These are phyloP conservation scores for Drosophila sucinea DNA, from an alignment of 1,140 invertebrate genomes.

Conservation along the genomic window DNA sequence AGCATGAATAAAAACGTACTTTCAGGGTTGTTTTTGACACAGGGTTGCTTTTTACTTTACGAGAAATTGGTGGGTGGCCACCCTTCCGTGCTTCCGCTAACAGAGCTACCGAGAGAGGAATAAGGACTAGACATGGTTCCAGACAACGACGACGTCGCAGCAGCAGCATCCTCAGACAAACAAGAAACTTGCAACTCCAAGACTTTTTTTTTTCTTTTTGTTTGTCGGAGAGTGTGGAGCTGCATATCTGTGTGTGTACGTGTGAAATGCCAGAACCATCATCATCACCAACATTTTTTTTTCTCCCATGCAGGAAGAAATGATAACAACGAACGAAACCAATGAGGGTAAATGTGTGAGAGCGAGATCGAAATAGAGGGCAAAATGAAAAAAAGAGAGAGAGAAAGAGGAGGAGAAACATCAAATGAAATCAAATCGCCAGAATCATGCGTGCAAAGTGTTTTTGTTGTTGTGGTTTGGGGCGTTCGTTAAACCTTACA, in stretches of 20 bases:
- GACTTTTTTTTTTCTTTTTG: slow-evolving; percentile 47
- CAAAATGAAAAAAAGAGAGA: not conserved
- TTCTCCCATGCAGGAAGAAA: not conserved
- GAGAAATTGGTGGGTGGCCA: slow-evolving; percentile 2
- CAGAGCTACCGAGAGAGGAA: slow-evolving; percentile 9
- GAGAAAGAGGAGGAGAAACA: slow-evolving; percentile 19
- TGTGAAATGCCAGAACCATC: slow-evolving; percentile 1
- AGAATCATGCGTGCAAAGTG: slow-evolving; percentile 64
- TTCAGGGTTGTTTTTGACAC: not conserved
- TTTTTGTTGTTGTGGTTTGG: slow-evolving; percentile 16
- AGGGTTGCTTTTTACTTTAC: slow-evolving; percentile 12
- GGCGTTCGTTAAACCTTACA: slow-evolving; percentile 45
- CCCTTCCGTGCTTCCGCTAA: not conserved
- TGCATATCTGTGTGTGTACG: slow-evolving; percentile 11
- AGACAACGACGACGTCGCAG: slow-evolving; percentile 22
- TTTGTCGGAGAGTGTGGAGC: slow-evolving; percentile 5
- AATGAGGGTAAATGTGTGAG: not conserved
- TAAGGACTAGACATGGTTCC: slow-evolving; percentile 49
- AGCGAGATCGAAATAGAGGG: not conserved
- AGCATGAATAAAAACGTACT: not conserved
- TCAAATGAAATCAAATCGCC: slow-evolving; percentile 44
- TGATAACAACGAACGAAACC: not conserved
- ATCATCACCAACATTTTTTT: not conserved
- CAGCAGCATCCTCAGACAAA: slow-evolving; percentile 23
- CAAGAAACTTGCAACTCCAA: slow-evolving; percentile 43